These are phyloP conservation scores for Atta texana DNA, from an alignment of 1,140 invertebrate species.

Conservation along the genomic window DNA sequence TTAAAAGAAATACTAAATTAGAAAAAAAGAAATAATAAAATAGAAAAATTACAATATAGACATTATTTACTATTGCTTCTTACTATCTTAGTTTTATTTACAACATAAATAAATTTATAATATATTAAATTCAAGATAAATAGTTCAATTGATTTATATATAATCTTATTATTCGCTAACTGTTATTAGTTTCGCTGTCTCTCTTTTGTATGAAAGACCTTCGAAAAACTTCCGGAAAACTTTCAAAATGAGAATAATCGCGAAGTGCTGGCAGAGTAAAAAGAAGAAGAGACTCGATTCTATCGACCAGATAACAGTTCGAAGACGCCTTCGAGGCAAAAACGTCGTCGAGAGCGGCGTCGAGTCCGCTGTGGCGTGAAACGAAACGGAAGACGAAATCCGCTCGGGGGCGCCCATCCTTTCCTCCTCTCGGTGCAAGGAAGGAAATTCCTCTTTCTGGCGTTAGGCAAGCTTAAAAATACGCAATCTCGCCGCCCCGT, in stretches of 20 bases:
- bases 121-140: background rate
- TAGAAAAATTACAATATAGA: background rate
- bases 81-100: background rate
- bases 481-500: slow-evolving; percentile 86
- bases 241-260: background rate
- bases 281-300: slow-evolving; percentile 30
- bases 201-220: background rate
- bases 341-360: slow-evolving; percentile 55
- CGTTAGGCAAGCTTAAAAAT: slow-evolving; percentile 85
- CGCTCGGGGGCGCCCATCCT: slow-evolving; percentile 64
- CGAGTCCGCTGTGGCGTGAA: slow-evolving; percentile 83
- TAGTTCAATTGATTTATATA: background rate
- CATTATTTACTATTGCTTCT: background rate
- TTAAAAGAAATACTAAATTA: background rate
- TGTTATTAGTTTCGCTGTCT: background rate
- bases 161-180: background rate
- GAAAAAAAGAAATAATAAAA: too few relatives aligned
- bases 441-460: slow-evolving; percentile 66
- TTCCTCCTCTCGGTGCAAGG: background rate
- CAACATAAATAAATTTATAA: background rate
- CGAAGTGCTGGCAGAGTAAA: background rate
- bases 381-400: slow-evolving; percentile 84
- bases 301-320: slow-evolving; percentile 35
- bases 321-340: slow-evolving; percentile 48
- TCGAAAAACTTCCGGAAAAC: background rate